Evolutionary conservation across 2,797 vertebrate genomes (phyloP).

Genomic region (Margarornis squamiger): DNA sequence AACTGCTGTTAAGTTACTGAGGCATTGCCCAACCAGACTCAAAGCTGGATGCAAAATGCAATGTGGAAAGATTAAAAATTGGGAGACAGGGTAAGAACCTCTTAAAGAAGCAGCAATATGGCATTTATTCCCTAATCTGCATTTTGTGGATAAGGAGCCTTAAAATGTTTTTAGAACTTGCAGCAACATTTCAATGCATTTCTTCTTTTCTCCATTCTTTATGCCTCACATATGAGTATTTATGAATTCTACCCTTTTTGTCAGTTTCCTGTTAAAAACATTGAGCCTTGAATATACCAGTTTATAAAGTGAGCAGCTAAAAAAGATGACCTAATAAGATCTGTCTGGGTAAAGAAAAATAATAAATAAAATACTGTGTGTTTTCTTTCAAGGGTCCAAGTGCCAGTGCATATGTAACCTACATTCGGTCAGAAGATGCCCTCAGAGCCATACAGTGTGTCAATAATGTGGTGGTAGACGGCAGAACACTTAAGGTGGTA

Average conservation of each 20-base stretch:
- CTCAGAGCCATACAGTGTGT: slow-evolving; percentile 98
- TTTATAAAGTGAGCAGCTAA: background rate
- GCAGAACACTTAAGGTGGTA: slow-evolving; percentile 96
- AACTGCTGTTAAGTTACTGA: background rate
- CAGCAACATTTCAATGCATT: background rate
- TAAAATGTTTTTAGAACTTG: background rate
- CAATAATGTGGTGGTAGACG: slow-evolving; percentile 98
- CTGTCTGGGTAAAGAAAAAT: background rate
- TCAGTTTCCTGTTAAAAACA: background rate
- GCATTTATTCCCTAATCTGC: background rate
- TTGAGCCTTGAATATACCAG: background rate
- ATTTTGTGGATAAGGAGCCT: background rate
- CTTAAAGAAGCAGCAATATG: background rate
- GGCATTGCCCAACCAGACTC: background rate
- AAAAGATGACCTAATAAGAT: background rate
- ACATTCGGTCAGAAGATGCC: slow-evolving; percentile 98
- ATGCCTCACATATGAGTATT: background rate
- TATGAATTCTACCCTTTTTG: background rate
- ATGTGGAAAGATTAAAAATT: background rate
- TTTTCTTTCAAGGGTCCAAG: slow-evolving; percentile 89
- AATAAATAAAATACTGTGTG: background rate
- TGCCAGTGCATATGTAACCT: slow-evolving; percentile 98
- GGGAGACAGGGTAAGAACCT: background rate
- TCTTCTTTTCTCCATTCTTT: background rate
- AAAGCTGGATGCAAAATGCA: background rate